These are phyloP conservation scores for Rhodophaea formosa DNA, from an alignment of 2,888 invertebrate species.

Conservation along the genomic window DNA sequence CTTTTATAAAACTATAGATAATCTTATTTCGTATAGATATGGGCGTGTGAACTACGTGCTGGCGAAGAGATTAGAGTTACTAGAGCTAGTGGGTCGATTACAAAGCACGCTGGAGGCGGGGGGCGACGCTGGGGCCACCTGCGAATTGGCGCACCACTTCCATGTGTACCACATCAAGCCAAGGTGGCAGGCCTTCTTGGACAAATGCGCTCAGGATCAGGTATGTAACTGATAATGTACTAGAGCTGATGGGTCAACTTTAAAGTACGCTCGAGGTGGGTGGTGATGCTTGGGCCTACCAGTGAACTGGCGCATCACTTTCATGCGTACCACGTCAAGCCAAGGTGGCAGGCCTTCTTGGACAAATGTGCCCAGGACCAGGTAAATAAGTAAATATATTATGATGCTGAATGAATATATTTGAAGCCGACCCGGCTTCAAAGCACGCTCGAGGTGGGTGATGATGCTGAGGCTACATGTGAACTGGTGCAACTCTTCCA, in stretches of 20 bases:
- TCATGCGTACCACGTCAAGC: conserved; percentile 95
- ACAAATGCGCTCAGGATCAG: conserved; percentile 51
- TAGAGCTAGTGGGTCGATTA: conserved; percentile 92
- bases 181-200: conserved; percentile 94
- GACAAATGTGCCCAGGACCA: conserved; percentile 50
- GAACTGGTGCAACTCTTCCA: too few species aligned
- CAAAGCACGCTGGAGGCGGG: conserved; percentile 93
- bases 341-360: conserved; percentile 95
- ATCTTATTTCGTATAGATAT: conserved; percentile 81
- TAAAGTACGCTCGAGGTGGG: conserved; percentile 93
- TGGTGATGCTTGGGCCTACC: conserved; percentile 95
- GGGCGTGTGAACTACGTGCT: conserved; percentile 99
- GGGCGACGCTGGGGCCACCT: conserved; percentile 96
- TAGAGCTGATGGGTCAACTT: conserved; percentile 92
- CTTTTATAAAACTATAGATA: too few species aligned
- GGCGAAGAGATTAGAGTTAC: conserved; percentile 93
- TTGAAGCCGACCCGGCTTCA: too few species aligned
- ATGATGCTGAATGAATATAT: too few species aligned
- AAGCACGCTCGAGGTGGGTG: too few species aligned
- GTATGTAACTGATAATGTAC: too few species aligned
- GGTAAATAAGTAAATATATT: too few species aligned
- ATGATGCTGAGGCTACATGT: too few species aligned
- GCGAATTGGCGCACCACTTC: conserved; percentile 99
- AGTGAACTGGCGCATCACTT: conserved; percentile 99
- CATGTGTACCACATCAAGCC: conserved; percentile 96